Conservation (phyloP, 2,797 vertebrate genomes). For the Schizothorax lantsangensis region DNA sequence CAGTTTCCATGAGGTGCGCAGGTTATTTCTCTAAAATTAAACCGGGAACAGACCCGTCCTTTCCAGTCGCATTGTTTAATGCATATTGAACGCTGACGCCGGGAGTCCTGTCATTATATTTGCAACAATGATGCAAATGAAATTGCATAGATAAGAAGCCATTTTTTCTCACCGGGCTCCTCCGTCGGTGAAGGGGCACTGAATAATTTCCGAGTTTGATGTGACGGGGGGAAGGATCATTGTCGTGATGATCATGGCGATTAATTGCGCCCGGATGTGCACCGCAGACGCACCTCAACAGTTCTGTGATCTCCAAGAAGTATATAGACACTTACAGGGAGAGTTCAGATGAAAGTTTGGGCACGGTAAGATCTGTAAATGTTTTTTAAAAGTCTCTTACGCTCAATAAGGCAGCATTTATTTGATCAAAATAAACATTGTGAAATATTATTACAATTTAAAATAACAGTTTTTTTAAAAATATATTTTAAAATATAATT, state of each 20-base stretch:
- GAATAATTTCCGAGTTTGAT: slow-evolving; percentile 59
- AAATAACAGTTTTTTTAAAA: not conserved
- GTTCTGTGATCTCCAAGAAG: not conserved
- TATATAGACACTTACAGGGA: not conserved
- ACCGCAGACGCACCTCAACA: not conserved
- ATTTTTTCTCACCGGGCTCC: slow-evolving; percentile 56
- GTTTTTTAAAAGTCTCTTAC: not conserved
- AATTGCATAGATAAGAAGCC: slow-evolving; percentile 76
- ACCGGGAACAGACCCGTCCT: slow-evolving; percentile 75
- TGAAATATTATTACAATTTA: not conserved
- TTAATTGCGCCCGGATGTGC: slow-evolving; percentile 45
- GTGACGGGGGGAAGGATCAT: slow-evolving; percentile 39
- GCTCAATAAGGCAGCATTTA: not conserved
- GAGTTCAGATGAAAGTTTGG: not conserved
- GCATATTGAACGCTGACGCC: slow-evolving; percentile 70
- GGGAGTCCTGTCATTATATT: slow-evolving; percentile 72
- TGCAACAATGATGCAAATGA: slow-evolving; percentile 74
- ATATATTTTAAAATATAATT: not conserved
- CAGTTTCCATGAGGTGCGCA: slow-evolving; percentile 63
- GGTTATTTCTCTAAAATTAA: slow-evolving; percentile 82
- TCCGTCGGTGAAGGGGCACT: slow-evolving; percentile 43
- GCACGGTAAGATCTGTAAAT: not conserved
- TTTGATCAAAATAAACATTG: not conserved
- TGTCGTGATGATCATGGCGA: slow-evolving; percentile 44
- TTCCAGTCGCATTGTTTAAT: slow-evolving; percentile 78